Evolutionary conservation across 2,113 vertebrate species (phyloP).

Genomic region (Aythya baeri): DNA sequence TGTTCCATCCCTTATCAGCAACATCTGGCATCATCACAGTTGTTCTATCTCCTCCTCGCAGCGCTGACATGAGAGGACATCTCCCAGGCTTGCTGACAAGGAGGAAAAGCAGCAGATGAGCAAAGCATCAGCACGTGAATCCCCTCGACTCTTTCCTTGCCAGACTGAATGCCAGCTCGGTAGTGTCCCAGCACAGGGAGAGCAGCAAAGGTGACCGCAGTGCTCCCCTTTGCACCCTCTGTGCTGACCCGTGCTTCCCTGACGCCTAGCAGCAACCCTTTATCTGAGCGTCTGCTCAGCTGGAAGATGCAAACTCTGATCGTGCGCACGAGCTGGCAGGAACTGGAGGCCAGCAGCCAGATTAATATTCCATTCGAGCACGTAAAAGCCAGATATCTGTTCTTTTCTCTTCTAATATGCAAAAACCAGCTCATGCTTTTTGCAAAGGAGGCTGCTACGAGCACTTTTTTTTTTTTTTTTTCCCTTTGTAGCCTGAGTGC

Average conservation of each 20-base stretch:
- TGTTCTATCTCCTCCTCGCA: not conserved
- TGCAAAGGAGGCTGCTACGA: not conserved
- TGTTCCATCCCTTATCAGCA: not conserved
- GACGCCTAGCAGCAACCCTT: not conserved
- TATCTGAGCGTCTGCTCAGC: not conserved
- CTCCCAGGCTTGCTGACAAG: not conserved
- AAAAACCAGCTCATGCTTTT: not conserved
- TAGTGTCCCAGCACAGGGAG: not conserved
- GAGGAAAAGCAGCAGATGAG: not conserved
- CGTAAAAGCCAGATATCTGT: not conserved
- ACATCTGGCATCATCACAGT: constrained; percentile 30
- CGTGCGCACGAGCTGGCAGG: not conserved
- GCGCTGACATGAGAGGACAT: not conserved
- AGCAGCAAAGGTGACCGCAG: not conserved
- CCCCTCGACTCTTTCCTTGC: not conserved
- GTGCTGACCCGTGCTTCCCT: not conserved
- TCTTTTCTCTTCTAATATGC: not conserved
- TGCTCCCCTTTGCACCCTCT: not conserved
- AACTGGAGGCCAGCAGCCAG: not conserved
- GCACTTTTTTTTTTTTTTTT: not conserved
- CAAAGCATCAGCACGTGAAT: fast-evolving
- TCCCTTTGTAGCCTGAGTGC: not conserved
- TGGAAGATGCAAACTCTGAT: fast-evolving
- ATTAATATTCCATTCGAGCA: not conserved
- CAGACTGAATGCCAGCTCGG: not conserved